Base-by-base conservation (phyloP, 1,140 invertebrate species). In the Penaeus chinensis region DNA sequence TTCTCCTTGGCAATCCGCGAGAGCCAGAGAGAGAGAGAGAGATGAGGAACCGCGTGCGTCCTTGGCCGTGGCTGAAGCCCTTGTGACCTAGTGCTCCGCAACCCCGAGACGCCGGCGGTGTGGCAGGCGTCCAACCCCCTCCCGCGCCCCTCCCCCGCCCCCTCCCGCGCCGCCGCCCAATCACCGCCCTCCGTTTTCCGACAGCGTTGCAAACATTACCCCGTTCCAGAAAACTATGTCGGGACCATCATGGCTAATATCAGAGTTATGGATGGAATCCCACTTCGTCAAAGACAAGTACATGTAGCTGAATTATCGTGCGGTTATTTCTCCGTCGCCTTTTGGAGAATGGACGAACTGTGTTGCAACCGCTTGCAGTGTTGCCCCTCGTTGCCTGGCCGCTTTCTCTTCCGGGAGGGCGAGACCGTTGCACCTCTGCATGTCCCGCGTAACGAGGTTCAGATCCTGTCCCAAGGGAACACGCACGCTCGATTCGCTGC, bases 401-500 rank as follows among this genome's bases (percentile, higher is more conserved):
- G 82, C 82, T 83, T 83, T 83, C 82, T 83, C 82, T 83, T 83
- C 66, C 66, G 82, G 82, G 65, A 65, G 82, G 82, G 54, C 79
- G 19, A 74, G 20, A 54, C 65, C 65, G 63, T 54, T 47, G 42
- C 66, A 60, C 82, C 65, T 83, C 37, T 42, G 24, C 42, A 71
- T 83, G 69, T 83, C 82, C 82, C 71, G 27, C 42, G 66, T 27
- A 54, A 54, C 54, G 63, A 37, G 5, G 42, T 69, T 27, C 16
- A 54, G 54, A 54, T 8, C 16, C 54, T 54, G 54, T 54, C 54
- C 54, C 54, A 16, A 54, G 54, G 54, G 54, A 54, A 54, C 54
- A 54, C 54, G 54, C 54, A 54, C 54, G 54, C 54, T 54, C 54
- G 16, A 54, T 2, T 13, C 54, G 54, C 11, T 54, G 54, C 4